Base-by-base conservation (phyloP, 30 jellyfish, hydroid and myxozoan genomes). In the Hydractinia symbiolongicarpus region DNA sequence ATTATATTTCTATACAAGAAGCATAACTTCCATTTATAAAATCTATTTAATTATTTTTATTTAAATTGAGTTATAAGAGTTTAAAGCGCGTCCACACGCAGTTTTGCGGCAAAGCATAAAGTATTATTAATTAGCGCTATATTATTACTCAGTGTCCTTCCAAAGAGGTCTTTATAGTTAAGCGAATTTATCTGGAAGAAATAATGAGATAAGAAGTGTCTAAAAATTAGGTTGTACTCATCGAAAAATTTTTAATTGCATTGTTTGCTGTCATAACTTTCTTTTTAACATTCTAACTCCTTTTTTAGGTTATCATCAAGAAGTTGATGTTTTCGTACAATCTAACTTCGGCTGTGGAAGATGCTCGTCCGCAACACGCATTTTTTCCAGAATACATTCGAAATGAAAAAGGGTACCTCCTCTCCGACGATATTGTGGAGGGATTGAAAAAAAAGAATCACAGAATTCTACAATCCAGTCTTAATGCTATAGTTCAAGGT, bases 401-500 rank as follows among this genome's bases (percentile, higher is more conserved):
- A 79, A 76, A 85, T 55, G 99, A 94, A 61, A 75, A 66, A 74
- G 77, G 68, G 13, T 50, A 61, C 56, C 90, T 94, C 4, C 72
- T 94, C 17, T 49, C 73, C 8, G 68, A 67, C 4, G 88, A 64
- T 61, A 77, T 94, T 17, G 77, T 74, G 6, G 90, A 86, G 7
- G 99, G 96, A 5, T 79, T 94, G 62, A 68, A 77, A 50, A 68
- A 73, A 69, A 88, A 81, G 61, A 91, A 91, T 55, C 99, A 94
- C 83, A 89, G 13, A 8, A 55, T 94, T 15, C 70, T 49, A 57
- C 61, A 66, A 8, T 84, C 94, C 70, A 6, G 83, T 2, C 58
- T 69, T 9, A 76, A 78, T 73, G 96, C 99, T 55, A 88, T 94
- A 30, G 90, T 94, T 4, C 99, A 94, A 82, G 97, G 94, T 0